Evolutionary conservation across 2,888 invertebrate species (phyloP), one percentile per base, ranked within the genome.

Genomic region (Ectemnius lituratus): DNA sequence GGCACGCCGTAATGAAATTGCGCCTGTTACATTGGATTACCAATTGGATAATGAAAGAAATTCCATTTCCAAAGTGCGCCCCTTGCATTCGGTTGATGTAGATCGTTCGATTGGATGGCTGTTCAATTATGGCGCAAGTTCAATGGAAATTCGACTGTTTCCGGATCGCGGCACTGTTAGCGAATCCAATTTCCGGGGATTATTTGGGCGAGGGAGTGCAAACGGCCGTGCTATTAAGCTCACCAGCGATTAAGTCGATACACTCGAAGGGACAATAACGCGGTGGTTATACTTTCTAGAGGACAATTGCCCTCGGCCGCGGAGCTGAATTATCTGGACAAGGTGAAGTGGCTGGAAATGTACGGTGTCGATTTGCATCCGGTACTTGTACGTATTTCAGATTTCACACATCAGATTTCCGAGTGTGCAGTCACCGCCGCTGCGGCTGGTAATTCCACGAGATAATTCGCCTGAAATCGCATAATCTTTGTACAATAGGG

Each of bases 281-380:
- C 58, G 11, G 37, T 45, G 27, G 27, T 93, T 89, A 37, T 37
- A 37, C 37, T 37, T 37, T 91, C 66, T 93, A 97, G 96, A 81
- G 97, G 97, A 79, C 95, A 96, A 91, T 94, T 97, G 84, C 98
- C 98, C 74, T 96, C 98, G 67, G 95, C 96, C 84, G 98, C 98
- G 47, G 98, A 99, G 92, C 93, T 98, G 87, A 97, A 96, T 92
- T 99, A 97, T 92, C 93, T 99, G 91, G 98, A 99, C 92, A 97
- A 98, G 94, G 97, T 98, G 85, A 98, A 98, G 94, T 98, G 98
- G 98, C 94, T 98, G 88, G 98, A 99, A 91, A 97, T 98, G 97
- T 99, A 98, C 90, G 99, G 99, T 64, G 98, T 98, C 62, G 98
- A 99, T 92, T 94, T 98, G 85, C 98, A 99, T 92, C 98, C 98